Evolutionary conservation across 2,888 invertebrate species (phyloP).

Genomic region (Kryphioiulus occultus): DNA sequence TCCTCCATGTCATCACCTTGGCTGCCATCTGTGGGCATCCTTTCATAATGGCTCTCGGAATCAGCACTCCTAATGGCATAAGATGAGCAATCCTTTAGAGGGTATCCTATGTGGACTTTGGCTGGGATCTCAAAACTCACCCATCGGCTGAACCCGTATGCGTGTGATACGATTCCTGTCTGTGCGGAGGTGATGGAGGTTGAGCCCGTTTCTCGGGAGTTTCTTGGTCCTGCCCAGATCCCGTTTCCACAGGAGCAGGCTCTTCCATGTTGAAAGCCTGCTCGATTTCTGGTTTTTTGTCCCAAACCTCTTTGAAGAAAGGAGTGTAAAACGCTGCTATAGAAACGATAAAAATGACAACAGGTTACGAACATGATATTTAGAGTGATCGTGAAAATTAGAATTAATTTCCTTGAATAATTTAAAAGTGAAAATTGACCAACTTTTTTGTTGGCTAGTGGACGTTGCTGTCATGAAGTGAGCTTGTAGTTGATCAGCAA

Average conservation of each 20-base stretch:
- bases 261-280: constrained; percentile 90
- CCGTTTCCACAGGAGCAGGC: constrained; percentile 62
- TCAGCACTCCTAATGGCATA: constrained; percentile 55
- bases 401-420: background rate
- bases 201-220: constrained; percentile 50
- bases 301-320: constrained; percentile 96
- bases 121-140: constrained; percentile 37
- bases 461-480: constrained; percentile 91
- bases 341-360: constrained; percentile 56
- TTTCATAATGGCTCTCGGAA: constrained; percentile 69
- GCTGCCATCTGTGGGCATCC: constrained; percentile 67
- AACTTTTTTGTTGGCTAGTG: constrained; percentile 85
- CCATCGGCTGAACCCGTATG: constrained; percentile 56
- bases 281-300: constrained; percentile 93
- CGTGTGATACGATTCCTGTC: constrained; percentile 57
- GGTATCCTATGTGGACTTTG: too few relatives aligned
- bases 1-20: constrained; percentile 61
- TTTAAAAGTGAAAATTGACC: constrained; percentile 58
- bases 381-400: background rate
- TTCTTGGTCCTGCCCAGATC: constrained; percentile 37
- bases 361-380: background rate
- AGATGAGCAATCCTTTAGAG: background rate
- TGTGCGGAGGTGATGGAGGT: constrained; percentile 57
- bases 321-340: constrained; percentile 92
- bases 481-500: constrained; percentile 86